Conservation (phyloP, 2,888 invertebrate genomes). For the Pyrrhia umbra region DNA sequence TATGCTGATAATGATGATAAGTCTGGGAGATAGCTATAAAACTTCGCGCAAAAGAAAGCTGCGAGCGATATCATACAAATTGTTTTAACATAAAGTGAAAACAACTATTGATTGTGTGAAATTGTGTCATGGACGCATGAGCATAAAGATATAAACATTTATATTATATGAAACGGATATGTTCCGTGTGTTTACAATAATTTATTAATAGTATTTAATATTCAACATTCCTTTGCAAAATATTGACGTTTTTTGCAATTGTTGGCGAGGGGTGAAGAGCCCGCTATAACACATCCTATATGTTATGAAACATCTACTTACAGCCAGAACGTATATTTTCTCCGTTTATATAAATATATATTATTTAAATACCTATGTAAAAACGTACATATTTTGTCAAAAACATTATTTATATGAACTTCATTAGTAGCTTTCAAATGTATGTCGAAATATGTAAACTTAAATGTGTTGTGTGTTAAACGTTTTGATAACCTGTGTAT, state of each 20-base stretch:
- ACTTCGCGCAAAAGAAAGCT: slow-evolving; percentile 5
- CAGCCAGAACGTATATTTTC: background rate
- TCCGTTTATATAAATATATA: background rate
- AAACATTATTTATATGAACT: too few relatives aligned
- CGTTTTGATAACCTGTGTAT: background rate
- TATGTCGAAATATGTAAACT: too few relatives aligned
- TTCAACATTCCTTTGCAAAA: slow-evolving; percentile 44
- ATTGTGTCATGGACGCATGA: slow-evolving; percentile 51
- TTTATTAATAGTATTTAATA: slow-evolving; percentile 29
- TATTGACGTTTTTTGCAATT: slow-evolving; percentile 39
- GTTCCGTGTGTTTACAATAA: slow-evolving; percentile 36
- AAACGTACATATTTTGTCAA: too few relatives aligned
- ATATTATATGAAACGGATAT: slow-evolving; percentile 30
- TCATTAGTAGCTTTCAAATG: too few relatives aligned
- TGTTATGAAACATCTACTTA: background rate
- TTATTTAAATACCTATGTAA: background rate
- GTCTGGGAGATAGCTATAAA: slow-evolving; percentile 3
- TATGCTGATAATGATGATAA: too few relatives aligned
- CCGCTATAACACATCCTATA: slow-evolving; percentile 8
- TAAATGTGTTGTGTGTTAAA: background rate
- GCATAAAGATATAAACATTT: slow-evolving; percentile 31
- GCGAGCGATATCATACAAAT: background rate
- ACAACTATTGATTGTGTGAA: slow-evolving; percentile 40
- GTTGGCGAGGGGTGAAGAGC: slow-evolving; percentile 44
- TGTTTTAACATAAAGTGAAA: slow-evolving; percentile 12